phyloP scores from a whole-genome alignment of 2,888 invertebrate species.

The Exocentrus adspersus region DNA sequence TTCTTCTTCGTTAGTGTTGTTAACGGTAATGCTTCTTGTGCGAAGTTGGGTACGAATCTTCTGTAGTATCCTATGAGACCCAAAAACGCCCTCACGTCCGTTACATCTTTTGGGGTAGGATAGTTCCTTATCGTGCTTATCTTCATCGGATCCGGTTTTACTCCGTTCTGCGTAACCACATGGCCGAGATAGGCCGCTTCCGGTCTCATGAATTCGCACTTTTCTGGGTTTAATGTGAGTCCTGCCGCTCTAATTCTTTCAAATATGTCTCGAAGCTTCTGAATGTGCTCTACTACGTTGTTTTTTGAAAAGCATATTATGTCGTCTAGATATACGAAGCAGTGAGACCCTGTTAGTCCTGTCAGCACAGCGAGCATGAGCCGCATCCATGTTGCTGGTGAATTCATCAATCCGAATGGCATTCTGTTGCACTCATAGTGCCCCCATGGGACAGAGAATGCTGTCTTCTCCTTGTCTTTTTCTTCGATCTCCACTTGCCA shows the following conservation, averaged over 20 bases:
- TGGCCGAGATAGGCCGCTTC: slow-evolving; percentile 34
- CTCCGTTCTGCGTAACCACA: slow-evolving; percentile 29
- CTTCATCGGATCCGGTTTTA: slow-evolving; percentile 34
- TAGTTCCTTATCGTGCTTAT: slow-evolving; percentile 22
- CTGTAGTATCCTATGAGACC: slow-evolving; percentile 41
- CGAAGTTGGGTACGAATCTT: slow-evolving; percentile 28
- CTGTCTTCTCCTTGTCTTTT: slow-evolving; percentile 39
- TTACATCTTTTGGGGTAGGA: slow-evolving; percentile 26
- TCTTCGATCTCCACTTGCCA: slow-evolving; percentile 37
- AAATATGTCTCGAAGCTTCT: slow-evolving; percentile 35
- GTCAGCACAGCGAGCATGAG: slow-evolving; percentile 47
- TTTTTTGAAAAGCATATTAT: slow-evolving; percentile 32
- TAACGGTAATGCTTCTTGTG: slow-evolving; percentile 22
- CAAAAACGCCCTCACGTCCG: slow-evolving; percentile 38
- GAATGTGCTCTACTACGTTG: slow-evolving; percentile 30
- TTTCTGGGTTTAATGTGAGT: slow-evolving; percentile 38
- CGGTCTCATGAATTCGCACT: slow-evolving; percentile 41
- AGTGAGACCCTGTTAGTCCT: slow-evolving; percentile 39
- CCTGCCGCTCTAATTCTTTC: slow-evolving; percentile 33
- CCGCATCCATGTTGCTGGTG: slow-evolving; percentile 49
- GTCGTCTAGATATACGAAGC: slow-evolving; percentile 43
- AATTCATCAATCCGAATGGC: slow-evolving; percentile 52
- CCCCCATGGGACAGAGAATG: slow-evolving; percentile 42
- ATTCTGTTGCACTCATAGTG: slow-evolving; percentile 48
- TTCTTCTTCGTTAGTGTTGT: slow-evolving; percentile 31